Conservation (phyloP, 2,113 vertebrate species). For the Eolophus roseicapilla region DNA sequence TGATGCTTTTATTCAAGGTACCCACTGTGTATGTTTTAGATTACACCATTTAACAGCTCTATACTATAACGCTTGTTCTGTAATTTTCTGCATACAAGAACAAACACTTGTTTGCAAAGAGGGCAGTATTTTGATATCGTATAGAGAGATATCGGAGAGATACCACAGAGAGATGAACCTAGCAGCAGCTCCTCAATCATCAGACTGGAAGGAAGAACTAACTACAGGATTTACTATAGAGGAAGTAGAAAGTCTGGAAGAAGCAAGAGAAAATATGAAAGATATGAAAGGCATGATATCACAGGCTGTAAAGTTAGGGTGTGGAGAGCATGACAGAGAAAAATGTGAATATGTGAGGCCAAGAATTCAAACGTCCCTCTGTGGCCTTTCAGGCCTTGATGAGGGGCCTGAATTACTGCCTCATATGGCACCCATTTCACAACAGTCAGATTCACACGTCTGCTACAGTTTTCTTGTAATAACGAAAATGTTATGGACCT, state of each 20-base stretch:
- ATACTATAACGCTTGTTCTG: not conserved
- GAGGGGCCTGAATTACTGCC: rapidly evolving
- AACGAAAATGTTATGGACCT: not conserved
- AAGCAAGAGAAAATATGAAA: not conserved
- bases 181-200: not conserved
- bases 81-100: not conserved
- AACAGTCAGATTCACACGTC: not conserved
- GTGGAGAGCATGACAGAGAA: not conserved
- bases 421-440: not conserved
- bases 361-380: not conserved
- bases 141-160: not conserved
- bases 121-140: not conserved
- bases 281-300: not conserved
- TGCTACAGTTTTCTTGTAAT: not conserved
- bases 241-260: not conserved
- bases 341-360: not conserved
- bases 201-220: not conserved
- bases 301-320: not conserved
- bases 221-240: not conserved
- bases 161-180: not conserved
- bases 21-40: not conserved
- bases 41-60: not conserved
- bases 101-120: not conserved
- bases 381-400: not conserved
- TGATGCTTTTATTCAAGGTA: not conserved